Percentiles rank a stretch among this genome's conserved stretches.
phyloP scores from a whole-genome alignment of 2,113 vertebrate genomes.

The Tetrax tetrax region DNA sequence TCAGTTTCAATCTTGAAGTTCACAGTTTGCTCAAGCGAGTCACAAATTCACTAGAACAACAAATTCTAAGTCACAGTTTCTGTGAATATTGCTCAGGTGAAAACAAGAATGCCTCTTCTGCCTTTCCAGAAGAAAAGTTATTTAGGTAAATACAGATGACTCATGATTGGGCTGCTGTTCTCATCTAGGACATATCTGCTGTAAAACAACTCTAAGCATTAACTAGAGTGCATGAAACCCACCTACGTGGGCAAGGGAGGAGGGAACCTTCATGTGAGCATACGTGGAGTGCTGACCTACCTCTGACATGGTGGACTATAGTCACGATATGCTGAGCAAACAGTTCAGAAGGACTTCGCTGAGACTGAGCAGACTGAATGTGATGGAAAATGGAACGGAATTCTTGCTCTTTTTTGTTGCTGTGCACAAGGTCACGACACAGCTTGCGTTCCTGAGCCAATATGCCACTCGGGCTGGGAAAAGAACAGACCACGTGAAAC shows the following conservation, averaged over 20 bases:
- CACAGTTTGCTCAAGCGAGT: background rate
- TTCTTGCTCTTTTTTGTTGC: conserved; percentile 91
- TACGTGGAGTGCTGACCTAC: conserved; percentile 64
- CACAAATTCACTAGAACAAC: background rate
- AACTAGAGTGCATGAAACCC: background rate
- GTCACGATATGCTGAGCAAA: conserved; percentile 97
- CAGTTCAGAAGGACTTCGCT: conserved; percentile 89
- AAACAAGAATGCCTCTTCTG: background rate
- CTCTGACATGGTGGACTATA: conserved; percentile 96
- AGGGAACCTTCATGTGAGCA: background rate
- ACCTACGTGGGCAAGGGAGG: background rate
- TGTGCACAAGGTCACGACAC: conserved; percentile 90
- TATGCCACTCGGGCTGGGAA: conserved; percentile 83
- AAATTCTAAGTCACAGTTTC: background rate
- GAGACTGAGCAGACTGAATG: conserved; percentile 85
- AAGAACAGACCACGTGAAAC: background rate
- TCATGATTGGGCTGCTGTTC: rapidly evolving
- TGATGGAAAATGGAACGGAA: conserved; percentile 95
- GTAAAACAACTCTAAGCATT: background rate
- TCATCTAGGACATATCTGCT: background rate
- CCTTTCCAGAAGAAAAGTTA: background rate
- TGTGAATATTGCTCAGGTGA: background rate
- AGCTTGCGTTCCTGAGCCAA: conserved; percentile 92
- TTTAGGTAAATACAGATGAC: background rate
- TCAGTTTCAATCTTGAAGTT: background rate